Conservation (phyloP, 1,140 invertebrate species). For the Bombus fervidus region DNA sequence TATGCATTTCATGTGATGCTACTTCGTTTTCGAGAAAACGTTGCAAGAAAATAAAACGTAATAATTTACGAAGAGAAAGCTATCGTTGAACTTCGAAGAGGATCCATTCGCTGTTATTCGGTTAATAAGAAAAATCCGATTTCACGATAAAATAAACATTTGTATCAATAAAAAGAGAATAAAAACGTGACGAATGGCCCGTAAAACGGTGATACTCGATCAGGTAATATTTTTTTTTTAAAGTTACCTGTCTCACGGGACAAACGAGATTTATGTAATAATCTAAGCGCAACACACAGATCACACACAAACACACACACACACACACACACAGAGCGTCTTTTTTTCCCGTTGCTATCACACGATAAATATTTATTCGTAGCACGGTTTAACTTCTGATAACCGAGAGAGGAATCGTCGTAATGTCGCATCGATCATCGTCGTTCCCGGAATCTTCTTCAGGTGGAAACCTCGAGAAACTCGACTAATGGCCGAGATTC, state of each 20-base stretch:
- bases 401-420: not conserved
- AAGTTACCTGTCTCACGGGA: not conserved
- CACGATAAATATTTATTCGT: slow-evolving; percentile 35
- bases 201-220: not conserved
- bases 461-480: not conserved
- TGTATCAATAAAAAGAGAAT: not conserved
- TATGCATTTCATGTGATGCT: not conserved
- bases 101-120: not conserved
- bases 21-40: not conserved
- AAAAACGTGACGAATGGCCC: not conserved
- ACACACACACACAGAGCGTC: not conserved
- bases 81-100: not conserved
- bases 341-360: slow-evolving; percentile 1
- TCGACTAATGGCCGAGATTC: slow-evolving; percentile 1
- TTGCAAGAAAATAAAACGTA: not conserved
- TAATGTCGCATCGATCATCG: slow-evolving; percentile 27
- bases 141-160: not conserved
- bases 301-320: not conserved
- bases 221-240: not conserved
- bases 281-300: slow-evolving; percentile 9
- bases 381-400: slow-evolving; percentile 5
- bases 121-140: not conserved
- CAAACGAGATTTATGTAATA: slow-evolving; percentile 30
- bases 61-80: not conserved
- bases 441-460: not conserved